These are phyloP conservation scores for Oreotrochilus melanogaster DNA, from an alignment of 2,113 vertebrate genomes.

Conservation along the genomic window DNA sequence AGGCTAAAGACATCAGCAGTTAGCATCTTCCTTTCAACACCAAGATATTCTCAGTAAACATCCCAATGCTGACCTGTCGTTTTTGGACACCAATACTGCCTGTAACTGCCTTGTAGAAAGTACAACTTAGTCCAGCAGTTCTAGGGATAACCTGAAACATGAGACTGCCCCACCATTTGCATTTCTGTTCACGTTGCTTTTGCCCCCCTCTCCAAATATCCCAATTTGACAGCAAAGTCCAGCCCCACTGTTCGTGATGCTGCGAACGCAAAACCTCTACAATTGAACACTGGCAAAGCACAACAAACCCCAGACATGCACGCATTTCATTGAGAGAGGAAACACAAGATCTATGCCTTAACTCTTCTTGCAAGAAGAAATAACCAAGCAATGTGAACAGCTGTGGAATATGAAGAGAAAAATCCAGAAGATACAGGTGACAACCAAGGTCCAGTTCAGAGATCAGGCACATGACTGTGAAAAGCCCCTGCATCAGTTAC, in stretches of 20 bases:
- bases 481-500: not conserved
- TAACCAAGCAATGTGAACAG: not conserved
- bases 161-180: not conserved
- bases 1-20: no score
- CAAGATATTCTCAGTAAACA: no score
- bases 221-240: not conserved
- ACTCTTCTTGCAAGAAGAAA: not conserved
- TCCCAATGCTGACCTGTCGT: no score
- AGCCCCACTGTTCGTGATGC: not conserved
- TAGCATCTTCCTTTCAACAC: no score
- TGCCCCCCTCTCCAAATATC: not conserved
- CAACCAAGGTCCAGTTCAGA: not conserved
- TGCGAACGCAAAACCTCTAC: not conserved
- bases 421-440: not conserved
- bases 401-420: not conserved
- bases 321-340: not conserved
- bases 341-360: not conserved
- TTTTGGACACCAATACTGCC: not conserved
- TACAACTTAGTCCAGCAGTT: not conserved
- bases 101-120: not conserved
- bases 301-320: fast-evolving
- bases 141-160: not conserved
- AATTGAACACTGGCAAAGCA: not conserved
- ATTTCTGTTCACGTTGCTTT: not conserved
- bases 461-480: fast-evolving